phyloP scores from a whole-genome alignment of 64 coral and sea anemone genomes.

The Acropora yongei region DNA sequence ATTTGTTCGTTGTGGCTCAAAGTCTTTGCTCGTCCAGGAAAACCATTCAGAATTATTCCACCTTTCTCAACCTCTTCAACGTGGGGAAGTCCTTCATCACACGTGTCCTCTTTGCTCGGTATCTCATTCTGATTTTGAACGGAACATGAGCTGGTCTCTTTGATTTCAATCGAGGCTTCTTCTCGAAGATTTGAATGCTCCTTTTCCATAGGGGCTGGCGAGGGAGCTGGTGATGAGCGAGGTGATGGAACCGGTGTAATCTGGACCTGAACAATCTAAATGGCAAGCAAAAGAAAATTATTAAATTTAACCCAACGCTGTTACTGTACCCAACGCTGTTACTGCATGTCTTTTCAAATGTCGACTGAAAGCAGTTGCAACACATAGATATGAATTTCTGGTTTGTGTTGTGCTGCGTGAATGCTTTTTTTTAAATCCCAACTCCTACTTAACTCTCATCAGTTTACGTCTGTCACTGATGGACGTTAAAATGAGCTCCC shows the following conservation, averaged over 20 bases:
- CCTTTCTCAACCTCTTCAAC: not conserved
- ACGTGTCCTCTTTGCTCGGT: not conserved
- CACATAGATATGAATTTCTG: too few relatives aligned
- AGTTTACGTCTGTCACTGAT: too few relatives aligned
- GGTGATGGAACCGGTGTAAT: constrained; percentile 62
- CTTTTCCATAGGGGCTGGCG: not conserved
- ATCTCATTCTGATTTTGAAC: not conserved
- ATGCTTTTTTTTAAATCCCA: too few relatives aligned
- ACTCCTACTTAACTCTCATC: too few relatives aligned
- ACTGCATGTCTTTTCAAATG: too few relatives aligned
- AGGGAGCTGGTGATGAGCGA: constrained; percentile 35
- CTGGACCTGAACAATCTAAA: constrained; percentile 60
- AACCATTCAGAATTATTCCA: constrained; percentile 8
- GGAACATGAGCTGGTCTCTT: not conserved
- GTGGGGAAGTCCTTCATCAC: not conserved
- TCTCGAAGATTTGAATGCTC: constrained; percentile 2
- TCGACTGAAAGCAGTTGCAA: too few relatives aligned
- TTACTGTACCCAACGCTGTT: too few relatives aligned
- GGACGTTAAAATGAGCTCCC: too few relatives aligned
- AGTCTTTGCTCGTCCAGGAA: not conserved
- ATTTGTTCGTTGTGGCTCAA: not conserved
- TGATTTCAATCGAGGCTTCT: not conserved
- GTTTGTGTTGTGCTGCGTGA: too few relatives aligned
- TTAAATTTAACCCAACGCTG: not conserved
- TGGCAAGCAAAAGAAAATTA: not conserved